Conservation (phyloP, 2,113 vertebrate species). For the Synchiropus splendidus region DNA sequence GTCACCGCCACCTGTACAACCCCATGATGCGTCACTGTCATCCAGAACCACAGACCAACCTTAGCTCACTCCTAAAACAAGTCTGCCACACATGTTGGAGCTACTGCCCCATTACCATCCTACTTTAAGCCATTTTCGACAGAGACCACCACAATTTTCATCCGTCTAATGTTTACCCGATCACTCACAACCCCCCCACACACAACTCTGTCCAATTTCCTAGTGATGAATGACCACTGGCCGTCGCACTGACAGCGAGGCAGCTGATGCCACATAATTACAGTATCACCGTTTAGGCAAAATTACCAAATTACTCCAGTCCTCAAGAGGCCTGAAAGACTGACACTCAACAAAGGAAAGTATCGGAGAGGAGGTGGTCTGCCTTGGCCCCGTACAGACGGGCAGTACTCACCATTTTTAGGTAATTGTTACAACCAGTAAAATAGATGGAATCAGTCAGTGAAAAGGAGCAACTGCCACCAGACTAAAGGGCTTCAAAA, state of each 20-base stretch:
- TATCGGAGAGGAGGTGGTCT: conserved; percentile 43
- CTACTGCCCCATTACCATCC: conserved; percentile 51
- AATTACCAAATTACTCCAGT: conserved; percentile 68
- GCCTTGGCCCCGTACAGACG: conserved; percentile 16
- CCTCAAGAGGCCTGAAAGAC: conserved; percentile 48
- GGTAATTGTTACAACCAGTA: conserved; percentile 32
- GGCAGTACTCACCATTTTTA: conserved; percentile 17
- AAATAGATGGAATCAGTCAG: conserved; percentile 40
- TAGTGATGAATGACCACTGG: conserved; percentile 64
- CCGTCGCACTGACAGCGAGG: conserved; percentile 58
- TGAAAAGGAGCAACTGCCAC: conserved; percentile 21
- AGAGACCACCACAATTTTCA: conserved; percentile 38
- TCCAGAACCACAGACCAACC: conserved; percentile 9
- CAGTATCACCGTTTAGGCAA: conserved; percentile 64
- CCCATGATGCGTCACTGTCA: conserved; percentile 50
- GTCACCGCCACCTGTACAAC: conserved; percentile 37
- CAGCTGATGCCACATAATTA: conserved; percentile 71
- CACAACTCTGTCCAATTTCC: conserved; percentile 35
- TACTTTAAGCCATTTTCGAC: conserved; percentile 40
- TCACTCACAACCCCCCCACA: conserved; percentile 43
- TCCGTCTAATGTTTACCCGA: conserved; percentile 53
- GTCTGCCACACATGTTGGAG: conserved; percentile 34
- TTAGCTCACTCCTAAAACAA: conserved; percentile 28
- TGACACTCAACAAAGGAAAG: conserved; percentile 62
- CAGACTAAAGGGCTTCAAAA: conserved; percentile 39